Conservation (phyloP, 2,888 invertebrate genomes). For the Sipha maydis region DNA sequence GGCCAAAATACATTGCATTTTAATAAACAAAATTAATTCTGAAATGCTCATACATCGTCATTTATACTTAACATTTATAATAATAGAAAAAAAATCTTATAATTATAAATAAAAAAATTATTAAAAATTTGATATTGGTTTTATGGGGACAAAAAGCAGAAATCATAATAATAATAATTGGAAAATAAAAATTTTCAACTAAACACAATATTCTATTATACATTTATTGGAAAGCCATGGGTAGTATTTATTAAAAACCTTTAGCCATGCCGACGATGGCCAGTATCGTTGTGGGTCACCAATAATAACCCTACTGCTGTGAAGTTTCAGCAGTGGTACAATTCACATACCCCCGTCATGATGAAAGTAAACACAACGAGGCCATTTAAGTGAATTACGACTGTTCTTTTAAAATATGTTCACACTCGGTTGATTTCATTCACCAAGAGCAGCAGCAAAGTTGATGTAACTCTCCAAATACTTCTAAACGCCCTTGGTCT, state of each 20-base stretch:
- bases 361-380: slow-evolving; percentile 53
- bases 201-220: slow-evolving; percentile 8
- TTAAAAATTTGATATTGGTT: background rate
- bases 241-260: slow-evolving; percentile 41
- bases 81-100: no score
- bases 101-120: background rate
- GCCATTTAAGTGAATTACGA: slow-evolving; percentile 61
- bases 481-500: slow-evolving; percentile 35
- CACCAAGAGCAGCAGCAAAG: slow-evolving; percentile 19
- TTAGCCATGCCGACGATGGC: slow-evolving; percentile 39
- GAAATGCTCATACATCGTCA: background rate
- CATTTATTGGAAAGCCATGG: slow-evolving; percentile 11
- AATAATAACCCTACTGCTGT: slow-evolving; percentile 57
- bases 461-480: slow-evolving; percentile 50
- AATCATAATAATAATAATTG: background rate
- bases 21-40: background rate
- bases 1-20: no score
- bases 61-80: background rate
- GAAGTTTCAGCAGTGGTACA: slow-evolving; percentile 3
- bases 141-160: background rate
- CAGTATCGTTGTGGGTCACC: slow-evolving; percentile 5
- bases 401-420: slow-evolving; percentile 60
- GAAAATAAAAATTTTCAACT: background rate
- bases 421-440: slow-evolving; percentile 58
- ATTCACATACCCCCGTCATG: slow-evolving; percentile 34